phyloP scores from a whole-genome alignment of 2,888 invertebrate species.

The Zonitis immaculata region DNA sequence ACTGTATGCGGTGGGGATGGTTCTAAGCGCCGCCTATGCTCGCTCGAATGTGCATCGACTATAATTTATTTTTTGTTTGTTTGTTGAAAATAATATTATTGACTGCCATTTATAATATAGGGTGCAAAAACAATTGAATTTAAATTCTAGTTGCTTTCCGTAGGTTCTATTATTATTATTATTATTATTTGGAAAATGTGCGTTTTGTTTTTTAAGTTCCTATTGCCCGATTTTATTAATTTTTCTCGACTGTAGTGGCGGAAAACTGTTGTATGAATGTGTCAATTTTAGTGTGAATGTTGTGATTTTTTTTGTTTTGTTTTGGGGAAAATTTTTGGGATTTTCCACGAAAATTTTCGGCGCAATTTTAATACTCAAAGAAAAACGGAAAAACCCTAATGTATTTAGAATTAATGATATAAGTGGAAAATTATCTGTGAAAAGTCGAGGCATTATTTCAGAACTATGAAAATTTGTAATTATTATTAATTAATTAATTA shows the following conservation, averaged over 20 bases:
- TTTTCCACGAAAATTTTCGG: background rate
- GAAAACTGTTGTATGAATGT: constrained; percentile 13
- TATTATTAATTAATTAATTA: no score
- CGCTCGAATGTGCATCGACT: no score
- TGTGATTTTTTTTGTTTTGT: background rate
- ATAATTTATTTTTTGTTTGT: no score
- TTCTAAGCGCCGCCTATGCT: no score
- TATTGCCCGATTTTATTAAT: constrained; percentile 25
- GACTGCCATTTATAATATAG: constrained; percentile 40
- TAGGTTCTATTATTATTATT: constrained; percentile 27
- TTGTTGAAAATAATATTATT: constrained; percentile 31
- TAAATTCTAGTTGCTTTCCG: constrained; percentile 39
- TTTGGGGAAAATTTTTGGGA: background rate
- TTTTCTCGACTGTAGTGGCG: constrained; percentile 15
- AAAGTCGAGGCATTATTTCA: constrained; percentile 37
- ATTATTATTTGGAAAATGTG: background rate
- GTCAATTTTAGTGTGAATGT: constrained; percentile 15
- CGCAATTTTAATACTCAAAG: constrained; percentile 5
- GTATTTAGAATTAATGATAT: constrained; percentile 34
- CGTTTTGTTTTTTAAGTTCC: constrained; percentile 46
- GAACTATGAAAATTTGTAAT: constrained; percentile 38
- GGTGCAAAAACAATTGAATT: background rate
- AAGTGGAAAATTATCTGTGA: constrained; percentile 42
- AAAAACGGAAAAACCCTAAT: constrained; percentile 17
- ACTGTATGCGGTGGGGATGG: no score